Evolutionary conservation across 2,113 vertebrate species (phyloP), one percentile per base, ranked within the genome.

Genomic region (Chascanopsetta lugubris): DNA sequence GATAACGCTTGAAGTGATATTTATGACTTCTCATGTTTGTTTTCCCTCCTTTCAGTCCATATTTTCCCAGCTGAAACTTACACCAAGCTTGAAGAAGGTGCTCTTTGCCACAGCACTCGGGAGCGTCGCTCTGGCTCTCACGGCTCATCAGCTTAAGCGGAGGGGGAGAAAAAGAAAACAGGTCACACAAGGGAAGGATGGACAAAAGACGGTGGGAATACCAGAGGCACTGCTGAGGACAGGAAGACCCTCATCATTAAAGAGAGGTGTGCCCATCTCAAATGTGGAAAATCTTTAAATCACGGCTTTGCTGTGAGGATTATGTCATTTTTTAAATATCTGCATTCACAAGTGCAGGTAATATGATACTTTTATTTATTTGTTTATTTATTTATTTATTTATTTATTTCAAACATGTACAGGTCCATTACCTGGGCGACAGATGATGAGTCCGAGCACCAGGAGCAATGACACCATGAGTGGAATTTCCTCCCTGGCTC

Each of bases 401-500:
- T n/a, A n/a, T n/a, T n/a, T n/a, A n/a, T n/a, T n/a, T n/a, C n/a
- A n/a, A n/a, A n/a, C 20, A 38, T 40, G 36, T 1, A 25, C 58
- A 93, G 93, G 77, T 60, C 77, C 61, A 1, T 90, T 91, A 57
- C 87, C 93, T 22, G 91, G 93, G 43, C 92, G 92, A 47, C 94
- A 95, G 83, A 89, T 94, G 49, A 96, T 96, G 91, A 98, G 97
- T 69, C 97, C 97, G 34, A 87, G 97, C 75, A 94, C 92, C 69
- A 94, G 95, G 66, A 98, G 97, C 90, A 98, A 98, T 8, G 97
- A 99, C 88, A 96, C 97, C 0, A 93, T 99, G 69, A 99, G 97
- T 0, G 96, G 96, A 56, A 94, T 98, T 72, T 98, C 97, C 13
- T 99, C 97, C 43, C 90, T 97, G 0, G 96, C 93, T 43, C 96